phyloP scores from a whole-genome alignment of 1,140 invertebrate species.

The Acromyrmex echinatior region DNA sequence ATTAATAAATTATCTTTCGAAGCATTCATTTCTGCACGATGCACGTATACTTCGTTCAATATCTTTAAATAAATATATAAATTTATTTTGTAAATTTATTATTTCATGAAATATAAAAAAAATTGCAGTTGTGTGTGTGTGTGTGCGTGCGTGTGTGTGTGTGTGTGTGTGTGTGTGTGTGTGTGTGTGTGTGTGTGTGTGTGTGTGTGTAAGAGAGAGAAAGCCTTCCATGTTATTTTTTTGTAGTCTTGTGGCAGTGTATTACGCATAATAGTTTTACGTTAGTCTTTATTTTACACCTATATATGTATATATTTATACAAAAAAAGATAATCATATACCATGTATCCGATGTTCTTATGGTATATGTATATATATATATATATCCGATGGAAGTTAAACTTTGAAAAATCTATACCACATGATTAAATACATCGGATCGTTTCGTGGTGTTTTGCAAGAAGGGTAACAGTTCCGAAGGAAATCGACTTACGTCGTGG shows the following conservation, averaged over 20 bases:
- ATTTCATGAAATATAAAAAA: conserved; percentile 24
- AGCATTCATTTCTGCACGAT: conserved; percentile 5
- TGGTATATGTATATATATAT: neutral
- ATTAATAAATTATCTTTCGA: neutral
- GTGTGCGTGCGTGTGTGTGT: neutral
- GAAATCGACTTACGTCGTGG: neutral
- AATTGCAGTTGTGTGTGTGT: neutral
- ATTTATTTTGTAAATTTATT: conserved; percentile 8
- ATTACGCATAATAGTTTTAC: conserved; percentile 71
- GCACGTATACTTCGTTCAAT: neutral
- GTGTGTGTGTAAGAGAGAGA: neutral
- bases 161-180: neutral
- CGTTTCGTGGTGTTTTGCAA: neutral
- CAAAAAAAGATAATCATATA: conserved; percentile 64
- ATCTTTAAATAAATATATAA: conserved; percentile 13
- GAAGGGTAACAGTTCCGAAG: neutral
- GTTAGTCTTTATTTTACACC: conserved; percentile 73
- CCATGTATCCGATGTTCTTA: conserved; percentile 7
- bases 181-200: neutral
- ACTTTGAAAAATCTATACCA: conserved; percentile 25
- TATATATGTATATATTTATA: conserved; percentile 71
- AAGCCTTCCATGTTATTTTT: conserved; percentile 24
- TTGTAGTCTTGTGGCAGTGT: conserved; percentile 72
- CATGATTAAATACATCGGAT: conserved; percentile 22
- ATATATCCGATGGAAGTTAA: conserved; percentile 40